Evolutionary conservation across 2,888 invertebrate genomes (phyloP), one percentile per base, ranked within the genome.

Genomic region (Oxytorus armatus): DNA sequence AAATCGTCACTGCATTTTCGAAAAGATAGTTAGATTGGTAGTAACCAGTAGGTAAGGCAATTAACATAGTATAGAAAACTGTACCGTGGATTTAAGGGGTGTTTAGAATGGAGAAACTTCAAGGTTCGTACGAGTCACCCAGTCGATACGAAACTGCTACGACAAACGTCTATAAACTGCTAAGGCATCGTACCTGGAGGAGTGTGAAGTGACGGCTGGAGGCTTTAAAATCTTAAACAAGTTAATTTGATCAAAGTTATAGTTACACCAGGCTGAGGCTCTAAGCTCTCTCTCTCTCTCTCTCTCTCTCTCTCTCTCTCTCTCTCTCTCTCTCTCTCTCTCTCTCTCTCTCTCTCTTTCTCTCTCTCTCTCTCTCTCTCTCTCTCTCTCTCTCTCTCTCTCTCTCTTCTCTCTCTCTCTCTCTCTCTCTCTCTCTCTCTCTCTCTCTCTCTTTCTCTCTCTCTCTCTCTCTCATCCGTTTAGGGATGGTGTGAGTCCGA

Each of bases 221-320:
- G 77, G 73, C 73, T 73, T 72, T 73, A 77, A 73, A 73, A 72
- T 73, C 57, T 65, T 29, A 25, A 77, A 36, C 51, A 72, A 83
- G 72, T 81, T 81, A 81, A 81, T 83, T 81, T 79, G 73, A 81
- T 79, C 70, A 29, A 51, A 61, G 74, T 49, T 55, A 73, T 66
- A 68, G 44, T 33, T 70, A 44, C 42, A 66, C 63, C 8, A 23
- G 29, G 0, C 21, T 2, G 5, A 14, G n/a, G 29, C 55, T 59
- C 36, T 18, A 21, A 16, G 18, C 8, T 68, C 14, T 18, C 57
- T 53, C 33, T 36, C 47, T 72, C 70, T 44, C 42, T 44, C 49
- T 44, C 44, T 65, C 44, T 42, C 49, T 61, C 55, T 70, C 77
- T 29, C 36, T 25, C 61, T 59, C 36, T 36, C 36, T 36, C 36